Evolutionary conservation across 1,140 invertebrate genomes (phyloP), one percentile per base, ranked within the genome.

Genomic region (Anagrus nilaparvatae): DNA sequence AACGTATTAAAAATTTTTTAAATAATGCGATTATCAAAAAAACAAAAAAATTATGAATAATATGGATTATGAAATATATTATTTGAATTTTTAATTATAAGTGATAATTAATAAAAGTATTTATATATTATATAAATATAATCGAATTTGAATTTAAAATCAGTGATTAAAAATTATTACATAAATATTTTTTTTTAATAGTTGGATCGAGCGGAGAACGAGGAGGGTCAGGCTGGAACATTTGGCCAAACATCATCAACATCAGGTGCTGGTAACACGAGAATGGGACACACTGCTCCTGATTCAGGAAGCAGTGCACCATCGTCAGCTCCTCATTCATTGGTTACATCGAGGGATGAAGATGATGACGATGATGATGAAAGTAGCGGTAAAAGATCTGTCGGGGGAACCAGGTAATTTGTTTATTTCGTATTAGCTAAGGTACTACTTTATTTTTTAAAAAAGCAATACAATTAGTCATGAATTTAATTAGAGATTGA

Each of bases 201-300:
- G 65, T 63, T 67, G 61, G 63, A 68, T 62, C 65, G 62, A 45
- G 56, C 54, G 54, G 61, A 65, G 51, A 66, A 63, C 59, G 61
- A 66, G 53, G 64, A 63, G 58, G 58, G 52, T 49, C 61, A 63
- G 55, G 60, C 55, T 53, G 56, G 56, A 56, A 57, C 55, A 59
- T 54, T 58, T 57, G 56, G 51, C 47, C 53, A 53, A 35, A 53
- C 57, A 39, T 51, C 55, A 38, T 49, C 53, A 27, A 49, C 54
- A 38, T 30, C 25, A 28, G 50, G 50, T 52, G 53, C 55, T 55
- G 58, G 59, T 43, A 53, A 59, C 45, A 62, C 61, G 49, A 67
- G 59, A 48, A 66, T 69, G 62, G 66, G 63, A 48, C n/a, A n/a
- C n/a, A 58, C 63, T 13, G 65, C 58, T 45, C 59, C 55, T 48